Evolutionary conservation across 2,113 vertebrate genomes (phyloP).

Genomic region (Heliornis fulica): DNA sequence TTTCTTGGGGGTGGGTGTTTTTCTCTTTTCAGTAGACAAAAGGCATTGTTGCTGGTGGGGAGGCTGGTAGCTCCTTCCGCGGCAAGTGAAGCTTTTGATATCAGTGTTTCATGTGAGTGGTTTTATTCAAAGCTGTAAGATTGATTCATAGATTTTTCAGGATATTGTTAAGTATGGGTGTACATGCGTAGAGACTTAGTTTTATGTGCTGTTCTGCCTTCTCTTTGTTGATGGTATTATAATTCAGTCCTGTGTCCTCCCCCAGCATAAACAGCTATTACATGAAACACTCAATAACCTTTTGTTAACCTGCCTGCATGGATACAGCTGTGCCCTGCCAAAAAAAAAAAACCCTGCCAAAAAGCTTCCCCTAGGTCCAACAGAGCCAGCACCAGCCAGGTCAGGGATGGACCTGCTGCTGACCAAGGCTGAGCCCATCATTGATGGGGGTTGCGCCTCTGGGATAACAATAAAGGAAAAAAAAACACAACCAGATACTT

Average conservation of each 20-base stretch:
- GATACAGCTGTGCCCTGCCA: not conserved
- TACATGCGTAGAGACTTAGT: not conserved
- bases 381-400: no score
- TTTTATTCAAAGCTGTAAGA: not conserved
- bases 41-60: not conserved
- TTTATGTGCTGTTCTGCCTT: not conserved
- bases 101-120: not conserved
- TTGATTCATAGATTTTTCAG: not conserved
- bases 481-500: no score
- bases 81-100: accelerated
- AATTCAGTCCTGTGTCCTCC: not conserved
- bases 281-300: not conserved
- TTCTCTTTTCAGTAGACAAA: not conserved
- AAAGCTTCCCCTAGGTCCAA: no score
- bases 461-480: no score
- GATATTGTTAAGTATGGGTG: not conserved
- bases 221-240: not conserved
- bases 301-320: not conserved
- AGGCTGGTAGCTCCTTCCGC: not conserved
- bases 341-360: not conserved
- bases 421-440: no score
- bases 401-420: no score
- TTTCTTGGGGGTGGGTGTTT: no score
- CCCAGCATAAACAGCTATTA: not conserved
- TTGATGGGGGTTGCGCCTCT: no score